A percentile compares a stretch with the other conserved stretches of the same genome.
Evolutionary conservation across 2,888 invertebrate genomes (phyloP).

Genomic region (Leptothorax acervorum): DNA sequence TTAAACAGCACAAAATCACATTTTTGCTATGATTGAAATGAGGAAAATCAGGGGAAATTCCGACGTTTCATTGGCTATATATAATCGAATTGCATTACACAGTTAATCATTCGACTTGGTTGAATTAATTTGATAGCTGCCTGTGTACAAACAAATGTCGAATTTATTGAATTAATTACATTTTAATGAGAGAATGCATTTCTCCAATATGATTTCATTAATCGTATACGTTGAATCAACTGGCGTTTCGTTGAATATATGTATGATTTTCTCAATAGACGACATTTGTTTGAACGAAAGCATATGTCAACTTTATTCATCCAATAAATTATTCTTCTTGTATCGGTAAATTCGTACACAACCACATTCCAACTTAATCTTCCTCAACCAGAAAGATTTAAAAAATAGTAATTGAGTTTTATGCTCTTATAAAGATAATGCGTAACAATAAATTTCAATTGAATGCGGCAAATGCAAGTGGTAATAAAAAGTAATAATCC

Average conservation of each 20-base stretch:
- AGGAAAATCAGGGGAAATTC: not conserved
- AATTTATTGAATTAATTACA: slow-evolving; percentile 15
- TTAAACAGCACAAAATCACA: slow-evolving; percentile 7
- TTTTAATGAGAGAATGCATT: slow-evolving; percentile 18
- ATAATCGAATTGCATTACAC: not conserved
- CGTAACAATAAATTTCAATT: not conserved
- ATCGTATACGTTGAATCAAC: not conserved
- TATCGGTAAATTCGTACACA: not conserved
- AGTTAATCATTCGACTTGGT: not conserved
- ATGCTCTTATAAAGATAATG: not conserved
- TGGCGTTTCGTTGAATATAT: not conserved
- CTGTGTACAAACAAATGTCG: slow-evolving; percentile 1
- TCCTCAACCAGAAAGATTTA: not conserved
- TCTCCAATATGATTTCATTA: slow-evolving; percentile 5
- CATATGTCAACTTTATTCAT: not conserved
- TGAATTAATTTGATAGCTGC: not conserved
- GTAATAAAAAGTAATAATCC: not conserved
- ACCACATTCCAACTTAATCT: not conserved
- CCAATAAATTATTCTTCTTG: not conserved
- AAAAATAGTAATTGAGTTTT: not conserved
- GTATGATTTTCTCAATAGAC: slow-evolving; percentile 3
- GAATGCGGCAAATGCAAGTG: not conserved
- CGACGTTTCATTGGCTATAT: not conserved
- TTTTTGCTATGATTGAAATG: not conserved
- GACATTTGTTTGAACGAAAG: not conserved